Conservation (phyloP, 2,113 vertebrate species). For the Etia nguti region DNA sequence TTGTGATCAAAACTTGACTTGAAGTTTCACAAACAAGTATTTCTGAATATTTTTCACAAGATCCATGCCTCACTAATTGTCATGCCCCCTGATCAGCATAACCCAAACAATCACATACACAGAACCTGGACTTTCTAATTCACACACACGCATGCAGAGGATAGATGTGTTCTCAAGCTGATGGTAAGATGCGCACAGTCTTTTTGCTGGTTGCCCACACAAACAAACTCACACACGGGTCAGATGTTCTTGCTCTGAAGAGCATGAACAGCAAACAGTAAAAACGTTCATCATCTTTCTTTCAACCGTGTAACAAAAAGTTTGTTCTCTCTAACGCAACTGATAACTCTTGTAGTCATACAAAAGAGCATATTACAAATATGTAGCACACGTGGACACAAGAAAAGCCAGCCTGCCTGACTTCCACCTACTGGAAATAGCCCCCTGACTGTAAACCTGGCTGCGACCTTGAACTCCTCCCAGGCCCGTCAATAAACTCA, state of each 20-base stretch:
- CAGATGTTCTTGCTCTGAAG: slow-evolving; percentile 73
- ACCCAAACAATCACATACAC: background rate
- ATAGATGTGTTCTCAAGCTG: slow-evolving; percentile 64
- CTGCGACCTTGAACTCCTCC: too few species aligned
- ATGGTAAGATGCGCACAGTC: slow-evolving; percentile 50
- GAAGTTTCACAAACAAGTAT: background rate
- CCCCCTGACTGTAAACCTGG: too few species aligned
- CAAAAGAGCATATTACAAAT: too few species aligned
- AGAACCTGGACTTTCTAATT: background rate
- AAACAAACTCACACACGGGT: slow-evolving; percentile 64
- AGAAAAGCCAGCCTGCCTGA: too few species aligned
- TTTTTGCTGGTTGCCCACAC: background rate
- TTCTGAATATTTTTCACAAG: background rate
- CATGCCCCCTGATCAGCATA: background rate
- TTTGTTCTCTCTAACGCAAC: too few species aligned
- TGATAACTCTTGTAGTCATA: too few species aligned
- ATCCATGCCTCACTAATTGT: background rate
- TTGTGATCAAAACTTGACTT: background rate
- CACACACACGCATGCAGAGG: background rate
- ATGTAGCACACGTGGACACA: too few species aligned
- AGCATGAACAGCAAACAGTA: background rate
- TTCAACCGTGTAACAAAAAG: too few species aligned
- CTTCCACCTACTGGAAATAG: too few species aligned
- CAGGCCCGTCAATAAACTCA: too few species aligned
- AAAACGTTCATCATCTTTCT: too few species aligned